phyloP scores from a whole-genome alignment of 2,888 invertebrate species.

The Diaprepes abbreviatus region DNA sequence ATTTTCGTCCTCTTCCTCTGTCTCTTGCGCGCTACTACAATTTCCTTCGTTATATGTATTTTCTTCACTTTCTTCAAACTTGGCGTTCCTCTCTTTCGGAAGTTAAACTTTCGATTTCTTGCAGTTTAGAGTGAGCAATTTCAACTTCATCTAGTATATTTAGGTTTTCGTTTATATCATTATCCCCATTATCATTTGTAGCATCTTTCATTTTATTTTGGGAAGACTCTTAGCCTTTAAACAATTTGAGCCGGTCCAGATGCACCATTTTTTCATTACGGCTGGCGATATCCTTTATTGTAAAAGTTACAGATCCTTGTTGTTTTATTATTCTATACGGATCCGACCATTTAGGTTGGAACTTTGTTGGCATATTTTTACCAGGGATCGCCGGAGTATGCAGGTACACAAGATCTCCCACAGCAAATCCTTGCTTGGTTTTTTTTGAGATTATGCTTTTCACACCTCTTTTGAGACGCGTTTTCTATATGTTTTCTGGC shows the following conservation, averaged over 20 bases:
- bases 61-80: neutral
- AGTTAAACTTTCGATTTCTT: neutral
- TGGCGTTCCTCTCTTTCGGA: neutral
- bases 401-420: constrained; percentile 31
- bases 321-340: neutral
- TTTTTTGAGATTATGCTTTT: constrained; percentile 2
- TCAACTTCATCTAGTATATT: neutral
- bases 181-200: neutral
- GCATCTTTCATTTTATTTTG: neutral
- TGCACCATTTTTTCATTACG: neutral
- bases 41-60: neutral
- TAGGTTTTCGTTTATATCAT: neutral
- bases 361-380: neutral
- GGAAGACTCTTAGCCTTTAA: neutral
- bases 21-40: neutral
- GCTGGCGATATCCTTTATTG: neutral
- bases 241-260: neutral
- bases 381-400: neutral
- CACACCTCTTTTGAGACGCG: neutral
- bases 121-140: no score
- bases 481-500: constrained; percentile 12
- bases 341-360: constrained; percentile 8
- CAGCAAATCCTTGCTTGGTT: neutral
- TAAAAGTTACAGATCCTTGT: neutral
- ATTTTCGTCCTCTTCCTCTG: neutral